Conservation (phyloP, 2,888 invertebrate species). For the Cybosia mesomella region DNA sequence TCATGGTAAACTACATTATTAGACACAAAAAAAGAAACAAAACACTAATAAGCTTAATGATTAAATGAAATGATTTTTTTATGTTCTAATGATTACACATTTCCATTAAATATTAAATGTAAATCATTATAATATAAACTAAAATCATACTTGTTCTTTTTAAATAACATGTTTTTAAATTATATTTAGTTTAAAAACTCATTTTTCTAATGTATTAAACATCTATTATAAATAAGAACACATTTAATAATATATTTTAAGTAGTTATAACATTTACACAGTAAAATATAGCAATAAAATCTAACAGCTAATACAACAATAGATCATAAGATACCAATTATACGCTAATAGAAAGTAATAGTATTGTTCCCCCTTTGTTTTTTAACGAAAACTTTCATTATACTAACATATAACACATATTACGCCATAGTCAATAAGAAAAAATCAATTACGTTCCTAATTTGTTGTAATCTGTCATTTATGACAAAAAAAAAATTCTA, state of each 20-base stretch:
- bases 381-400: conserved; percentile 13
- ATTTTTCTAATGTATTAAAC: background rate
- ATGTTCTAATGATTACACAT: background rate
- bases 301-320: conserved; percentile 53
- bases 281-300: conserved; percentile 41
- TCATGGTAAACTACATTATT: background rate
- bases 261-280: conserved; percentile 23
- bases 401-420: background rate
- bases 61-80: background rate
- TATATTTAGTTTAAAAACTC: background rate
- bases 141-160: background rate
- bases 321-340: conserved; percentile 61
- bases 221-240: background rate
- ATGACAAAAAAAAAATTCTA: background rate
- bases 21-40: background rate
- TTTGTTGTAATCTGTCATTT: background rate
- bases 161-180: background rate
- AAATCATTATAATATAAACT: background rate
- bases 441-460: no score
- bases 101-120: background rate
- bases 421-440: background rate
- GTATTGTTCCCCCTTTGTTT: conserved; percentile 58
- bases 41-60: background rate
- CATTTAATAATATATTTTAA: background rate
- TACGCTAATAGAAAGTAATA: conserved; percentile 44